Evolutionary conservation across 2,888 invertebrate species (phyloP), one percentile per base, ranked within the genome.

Genomic region (Himalopsyche tibetana): DNA sequence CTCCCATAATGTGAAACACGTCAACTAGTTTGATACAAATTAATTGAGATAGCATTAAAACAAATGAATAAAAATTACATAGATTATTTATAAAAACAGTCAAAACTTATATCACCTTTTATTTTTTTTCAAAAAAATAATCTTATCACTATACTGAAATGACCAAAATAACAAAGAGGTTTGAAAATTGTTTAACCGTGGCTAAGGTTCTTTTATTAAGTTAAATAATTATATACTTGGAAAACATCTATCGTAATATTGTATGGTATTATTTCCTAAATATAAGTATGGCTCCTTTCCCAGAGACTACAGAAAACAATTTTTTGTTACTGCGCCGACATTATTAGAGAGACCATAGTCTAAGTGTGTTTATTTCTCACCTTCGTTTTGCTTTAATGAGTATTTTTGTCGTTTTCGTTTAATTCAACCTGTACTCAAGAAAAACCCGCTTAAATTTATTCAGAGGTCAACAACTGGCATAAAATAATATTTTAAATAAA

Each of bases 331-430:
- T 5, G 38, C 83, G 80, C 85, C 83, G 85, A 82, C 83, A 80
- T 56, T 85, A 85, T 85, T 85, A 85, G 63, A 85, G 80, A 85
- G 80, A 85, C 80, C 56, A 80, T 83, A 83, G 82, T 82, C 85
- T 85, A 85, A 74, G 74, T 74, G 74, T 74, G 74, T 74, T 74
- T 74, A 74, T 74, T 36, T 74, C 74, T 80, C n/a, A 83, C 80
- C 83, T 80, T 82, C 80, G 84, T 84, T 86, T 86, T 86, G 86
- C 56, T 56, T 45, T 86, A 84, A 86, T 86, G 81, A 86, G 82
- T 84, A 86, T 86, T 86, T 86, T 85, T 83, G 87, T 87, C 87
- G 83, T 82, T 82, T 84, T 82, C 86, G 87, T 85, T 86, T 85
- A 87, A 87, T 85, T 85, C 85, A 69, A 80, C 87, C 87, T 80